Evolutionary conservation across 53 echinoderm and acorn worm species (phyloP), one percentile per base, ranked within the genome.

Genomic region (Hippasteria phrygiana): DNA sequence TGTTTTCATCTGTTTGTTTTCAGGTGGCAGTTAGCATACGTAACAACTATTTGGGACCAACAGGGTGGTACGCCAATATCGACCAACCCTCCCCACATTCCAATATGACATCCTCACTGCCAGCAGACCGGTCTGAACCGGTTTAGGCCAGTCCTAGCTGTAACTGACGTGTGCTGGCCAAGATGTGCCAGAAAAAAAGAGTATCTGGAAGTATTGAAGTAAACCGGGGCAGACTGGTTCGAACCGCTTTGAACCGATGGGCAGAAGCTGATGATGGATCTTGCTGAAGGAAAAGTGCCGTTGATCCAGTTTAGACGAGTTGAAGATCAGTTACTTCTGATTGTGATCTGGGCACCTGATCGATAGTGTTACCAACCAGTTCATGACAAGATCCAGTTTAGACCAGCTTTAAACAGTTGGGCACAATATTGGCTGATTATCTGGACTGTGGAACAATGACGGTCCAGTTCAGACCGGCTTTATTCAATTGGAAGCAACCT

Each of bases 51-150:
- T 33, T 64, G 81, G 81, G 81, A 81, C 81, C 81, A 81, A 81
- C 65, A 63, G 64, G 81, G 65, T 81, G 63, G 81, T 64, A 41
- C 43, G 81, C 81, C 81, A 81, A 64, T 43, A 24, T 33, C 64
- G 81, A 81, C 81, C 81, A 81, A 81, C 81, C 81, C 81, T 81
- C 65, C 81, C 64, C 81, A 81, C 81, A 81, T 81, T 81, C 81
- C 81, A 79, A 34, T 56, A 65, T 81, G 81, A 64, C 18, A 43
- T 81, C 66, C 65, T 63, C 81, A 66, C 66, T 75, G 75, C 75
- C 63, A 64, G 81, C 28, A 29, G 75, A 75, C 75, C 33, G 41
- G 63, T 80, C 39, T 56, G 40, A 43, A 62, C 59, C 62, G 27
- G 64, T 81, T 14, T 22, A 17, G 51, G 12, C 63, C 51, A 8